These are phyloP conservation scores for Drosophila aff. DNA, from an alignment of 1,140 invertebrate species.

Conservation along the genomic window DNA sequence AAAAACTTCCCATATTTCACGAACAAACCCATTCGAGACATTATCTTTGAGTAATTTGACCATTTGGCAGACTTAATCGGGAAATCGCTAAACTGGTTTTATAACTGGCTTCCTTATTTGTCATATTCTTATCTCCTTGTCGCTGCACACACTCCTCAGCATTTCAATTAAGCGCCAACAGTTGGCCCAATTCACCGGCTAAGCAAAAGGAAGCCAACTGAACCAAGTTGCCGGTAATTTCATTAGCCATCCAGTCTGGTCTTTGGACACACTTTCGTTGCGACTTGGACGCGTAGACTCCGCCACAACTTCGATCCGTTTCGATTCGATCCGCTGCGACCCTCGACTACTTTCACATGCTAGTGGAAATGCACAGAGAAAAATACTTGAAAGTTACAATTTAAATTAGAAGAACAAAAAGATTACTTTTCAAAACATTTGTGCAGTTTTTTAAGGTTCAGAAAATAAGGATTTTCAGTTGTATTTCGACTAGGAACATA, in stretches of 20 bases:
- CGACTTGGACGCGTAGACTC: constrained; percentile 7
- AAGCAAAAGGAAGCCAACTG: constrained; percentile 24
- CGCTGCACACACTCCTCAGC: constrained; percentile 27
- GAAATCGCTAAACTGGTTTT: constrained; percentile 36
- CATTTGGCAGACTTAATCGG: constrained; percentile 31
- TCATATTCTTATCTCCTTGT: constrained; percentile 36
- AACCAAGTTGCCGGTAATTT: constrained; percentile 36
- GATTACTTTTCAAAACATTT: background rate
- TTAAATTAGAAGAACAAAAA: background rate
- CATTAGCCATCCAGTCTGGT: constrained; percentile 47
- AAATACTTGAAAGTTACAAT: background rate
- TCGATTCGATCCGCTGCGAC: constrained; percentile 38
- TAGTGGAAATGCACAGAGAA: constrained; percentile 8
- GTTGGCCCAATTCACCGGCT: constrained; percentile 33
- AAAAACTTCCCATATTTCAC: background rate
- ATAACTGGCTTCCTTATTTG: constrained; percentile 49
- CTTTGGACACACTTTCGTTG: constrained; percentile 64
- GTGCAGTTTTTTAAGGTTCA: no score
- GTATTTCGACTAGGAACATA: no score
- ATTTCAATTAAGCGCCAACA: constrained; percentile 48
- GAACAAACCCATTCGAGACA: background rate
- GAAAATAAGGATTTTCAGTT: background rate
- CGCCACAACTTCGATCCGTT: constrained; percentile 37
- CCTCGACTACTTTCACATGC: constrained; percentile 58
- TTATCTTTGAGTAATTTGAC: constrained; percentile 37